Conservation (phyloP, 2,113 vertebrate genomes). For the Labeo rohita region DNA sequence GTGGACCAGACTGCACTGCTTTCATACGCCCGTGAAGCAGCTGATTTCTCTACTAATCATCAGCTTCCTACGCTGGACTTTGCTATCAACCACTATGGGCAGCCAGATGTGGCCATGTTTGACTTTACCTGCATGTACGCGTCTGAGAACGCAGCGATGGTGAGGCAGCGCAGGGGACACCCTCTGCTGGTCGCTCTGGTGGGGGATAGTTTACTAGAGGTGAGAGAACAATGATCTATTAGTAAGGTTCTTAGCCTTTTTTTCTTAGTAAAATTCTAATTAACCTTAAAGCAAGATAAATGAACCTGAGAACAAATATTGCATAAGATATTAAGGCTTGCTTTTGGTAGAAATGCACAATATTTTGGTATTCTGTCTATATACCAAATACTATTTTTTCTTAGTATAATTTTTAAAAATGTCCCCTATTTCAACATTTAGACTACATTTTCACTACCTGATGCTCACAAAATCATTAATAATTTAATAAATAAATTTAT, state of each 20-base stretch:
- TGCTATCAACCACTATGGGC: slow-evolving; percentile 95
- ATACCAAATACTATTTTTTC: background rate
- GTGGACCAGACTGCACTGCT: slow-evolving; percentile 94
- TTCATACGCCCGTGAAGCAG: slow-evolving; percentile 87
- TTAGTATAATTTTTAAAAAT: too few species aligned
- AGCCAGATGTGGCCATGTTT: slow-evolving; percentile 96
- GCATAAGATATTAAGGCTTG: too few species aligned
- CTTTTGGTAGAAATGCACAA: too few species aligned
- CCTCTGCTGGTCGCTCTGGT: slow-evolving; percentile 89
- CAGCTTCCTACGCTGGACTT: slow-evolving; percentile 90
- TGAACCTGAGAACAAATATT: background rate
- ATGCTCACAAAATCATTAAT: too few species aligned
- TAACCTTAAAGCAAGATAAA: background rate
- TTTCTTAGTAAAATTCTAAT: background rate
- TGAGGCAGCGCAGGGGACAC: slow-evolving; percentile 84
- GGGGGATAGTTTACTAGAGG: slow-evolving; percentile 95
- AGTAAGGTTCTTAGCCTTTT: background rate
- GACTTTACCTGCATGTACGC: slow-evolving; percentile 98
- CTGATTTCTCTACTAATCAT: slow-evolving; percentile 92
- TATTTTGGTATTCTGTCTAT: too few species aligned
- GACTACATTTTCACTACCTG: too few species aligned
- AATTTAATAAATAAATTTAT: too few species aligned
- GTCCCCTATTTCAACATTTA: too few species aligned
- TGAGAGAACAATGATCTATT: slow-evolving; percentile 58
- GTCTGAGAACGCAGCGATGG: slow-evolving; percentile 89